Evolutionary conservation across 1,140 invertebrate genomes (phyloP), one percentile per base, ranked within the genome.

Genomic region (Andricus grossulariae): DNA sequence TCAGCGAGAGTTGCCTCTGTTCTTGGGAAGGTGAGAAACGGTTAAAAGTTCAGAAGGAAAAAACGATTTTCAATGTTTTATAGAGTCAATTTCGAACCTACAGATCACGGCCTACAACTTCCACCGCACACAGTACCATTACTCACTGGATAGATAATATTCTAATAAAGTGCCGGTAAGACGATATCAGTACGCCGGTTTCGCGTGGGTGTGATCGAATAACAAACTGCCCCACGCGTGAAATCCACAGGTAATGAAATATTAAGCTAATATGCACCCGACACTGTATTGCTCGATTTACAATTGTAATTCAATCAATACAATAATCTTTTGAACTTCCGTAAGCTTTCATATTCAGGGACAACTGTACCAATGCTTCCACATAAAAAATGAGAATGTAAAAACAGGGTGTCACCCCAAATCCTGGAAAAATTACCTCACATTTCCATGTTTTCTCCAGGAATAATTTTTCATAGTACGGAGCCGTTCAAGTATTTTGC

Each of bases 101-200:
- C 60, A 66, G 45, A 66, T 66, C 60, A 66, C 60, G n/a, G 15
- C 60, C 60, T 66, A 66, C 60, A 66, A 39, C 25, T 66, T 32
- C 15, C 60, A 66, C 21, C 6, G 57, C 39, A 45, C 39, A 32
- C 2, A 66, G 32, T 39, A 39, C 60, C 32, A 45, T 66, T 39
- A 66, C 60, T 66, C 60, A 66, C 25, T 66, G n/a, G 60, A 66
- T 32, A 66, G 32, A 66, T 66, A 66, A 66, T 66, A 66, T 66
- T 66, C 60, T 32, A 39, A 66, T 66, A 66, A 66, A 66, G 39
- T 66, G 21, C 60, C n/a, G 25, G 60, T 66, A 66, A 66, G 60
- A 66, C 16, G 60, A 66, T 66, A 66, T 45, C 16, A 16, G 25
- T n/a, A n/a, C 57, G 16, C 60, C n/a, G 32, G 60, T 66, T 66